Base-by-base conservation (phyloP, 2,888 invertebrate species). In the Encarsia formosa region DNA sequence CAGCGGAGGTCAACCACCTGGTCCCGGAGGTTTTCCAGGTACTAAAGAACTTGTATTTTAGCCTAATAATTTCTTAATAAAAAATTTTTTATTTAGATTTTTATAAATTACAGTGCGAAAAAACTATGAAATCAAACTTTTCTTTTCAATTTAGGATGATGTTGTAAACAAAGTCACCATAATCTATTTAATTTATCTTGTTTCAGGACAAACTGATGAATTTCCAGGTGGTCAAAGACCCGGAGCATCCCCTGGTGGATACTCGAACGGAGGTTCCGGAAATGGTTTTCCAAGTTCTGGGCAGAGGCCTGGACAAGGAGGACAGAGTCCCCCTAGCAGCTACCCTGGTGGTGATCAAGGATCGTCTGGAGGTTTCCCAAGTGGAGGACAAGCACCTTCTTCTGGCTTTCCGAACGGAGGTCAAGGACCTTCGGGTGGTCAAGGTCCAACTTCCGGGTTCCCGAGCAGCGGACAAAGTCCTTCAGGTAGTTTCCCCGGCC, bases 281-380 rank as follows among this genome's bases (percentile, higher is more conserved):
- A n/a, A 29, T n/a, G 49, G 45, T 24, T 45, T 34, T 32, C 63
- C 67, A 5, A 59, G 62, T 11, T 61, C 59, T 32, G 52, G 61
- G n/a, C 59, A 58, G 54, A 65, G 68, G 16, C 68, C 69, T 47
- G 63, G 67, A 29, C 5, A 8, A 19, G 59, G 62, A 20, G 26
- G 63, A 61, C 38, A 64, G 59, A 49, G 63, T 60, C 16, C 67
- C 70, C 23, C 67, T 68, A 24, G 68, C 67, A 38, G 54, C 62
- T 38, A 66, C 63, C 15, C 67, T 64, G 23, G 55, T 59, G 55
- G 61, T 45, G 60, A 62, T 19, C 54, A 52, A 35, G 56, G 60
- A 16, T 55, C 62, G 11, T 23, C 48, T 18, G 18, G 19, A 24
- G 41, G 49, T 9, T 47, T 31, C 4, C 60, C 56, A 5, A 50